Conservation (phyloP, 2,888 invertebrate genomes). For the Himalopsyche kuldschensis region DNA sequence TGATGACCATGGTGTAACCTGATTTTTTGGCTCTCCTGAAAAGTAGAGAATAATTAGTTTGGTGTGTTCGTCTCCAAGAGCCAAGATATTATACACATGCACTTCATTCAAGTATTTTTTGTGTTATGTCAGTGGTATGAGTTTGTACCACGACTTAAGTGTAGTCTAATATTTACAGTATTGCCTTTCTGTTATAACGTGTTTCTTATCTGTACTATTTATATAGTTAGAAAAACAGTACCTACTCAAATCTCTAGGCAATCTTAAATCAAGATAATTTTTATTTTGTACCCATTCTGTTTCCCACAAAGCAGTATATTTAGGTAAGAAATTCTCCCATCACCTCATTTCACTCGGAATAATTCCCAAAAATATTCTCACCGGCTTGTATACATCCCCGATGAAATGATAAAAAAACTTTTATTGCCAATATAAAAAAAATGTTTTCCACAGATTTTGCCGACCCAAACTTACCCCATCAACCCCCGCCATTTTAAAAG, state of each 20-base stretch:
- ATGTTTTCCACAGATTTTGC: conserved; percentile 7
- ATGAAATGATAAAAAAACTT: conserved; percentile 9
- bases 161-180: no score
- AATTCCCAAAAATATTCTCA: background rate
- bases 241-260: background rate
- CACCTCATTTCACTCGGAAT: background rate
- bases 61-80: no score
- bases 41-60: no score
- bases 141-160: no score
- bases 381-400: background rate
- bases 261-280: background rate
- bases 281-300: background rate
- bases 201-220: no score
- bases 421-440: conserved; percentile 23
- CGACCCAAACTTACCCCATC: background rate
- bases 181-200: no score
- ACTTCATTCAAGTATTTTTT: no score
- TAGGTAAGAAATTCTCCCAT: background rate
- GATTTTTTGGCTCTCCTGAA: no score
- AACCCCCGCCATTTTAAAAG: background rate
- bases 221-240: no score
- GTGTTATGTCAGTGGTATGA: no score
- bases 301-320: background rate
- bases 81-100: no score
- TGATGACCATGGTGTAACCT: no score